Conservation (phyloP, 1,140 invertebrate species). For the Ganaspis sp. region DNA sequence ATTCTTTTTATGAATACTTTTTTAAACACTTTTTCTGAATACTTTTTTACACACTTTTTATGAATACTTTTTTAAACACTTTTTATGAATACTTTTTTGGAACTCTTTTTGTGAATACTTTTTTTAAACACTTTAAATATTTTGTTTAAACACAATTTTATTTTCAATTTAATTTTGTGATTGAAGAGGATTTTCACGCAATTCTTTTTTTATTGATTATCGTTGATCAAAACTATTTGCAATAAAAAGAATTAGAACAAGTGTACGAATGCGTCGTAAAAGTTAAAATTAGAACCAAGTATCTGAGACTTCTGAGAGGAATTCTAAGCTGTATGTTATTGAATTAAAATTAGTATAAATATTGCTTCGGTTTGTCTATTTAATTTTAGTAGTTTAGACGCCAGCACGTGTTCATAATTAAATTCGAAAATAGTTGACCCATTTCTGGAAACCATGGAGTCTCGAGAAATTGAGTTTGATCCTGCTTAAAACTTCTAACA, state of each 20-base stretch:
- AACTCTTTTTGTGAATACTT: too few relatives aligned
- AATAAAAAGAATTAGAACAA: neutral
- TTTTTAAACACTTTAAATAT: too few relatives aligned
- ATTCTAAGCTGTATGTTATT: constrained; percentile 4
- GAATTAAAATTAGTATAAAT: constrained; percentile 1
- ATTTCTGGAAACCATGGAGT: neutral
- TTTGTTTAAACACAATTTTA: too few relatives aligned
- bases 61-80: too few relatives aligned
- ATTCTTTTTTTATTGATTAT: too few relatives aligned
- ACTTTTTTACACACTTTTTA: too few relatives aligned
- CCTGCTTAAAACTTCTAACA: neutral
- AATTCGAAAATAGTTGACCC: constrained; percentile 19
- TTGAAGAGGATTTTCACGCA: too few relatives aligned
- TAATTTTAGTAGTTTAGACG: constrained; percentile 7
- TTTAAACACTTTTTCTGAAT: too few relatives aligned
- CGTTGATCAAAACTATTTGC: too few relatives aligned
- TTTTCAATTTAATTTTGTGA: too few relatives aligned
- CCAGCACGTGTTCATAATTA: constrained; percentile 14
- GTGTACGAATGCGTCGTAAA: neutral
- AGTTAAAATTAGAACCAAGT: constrained; percentile 1
- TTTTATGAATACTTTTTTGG: too few relatives aligned
- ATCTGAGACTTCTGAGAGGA: neutral
- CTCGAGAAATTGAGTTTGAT: neutral
- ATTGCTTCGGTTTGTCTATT: constrained; percentile 2
- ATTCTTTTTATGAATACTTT: too few relatives aligned